Percentiles rank a stretch among this genome's conserved stretches.
Evolutionary conservation across 2,113 vertebrate species (phyloP).

Genomic region (Ictalurus punctatus): DNA sequence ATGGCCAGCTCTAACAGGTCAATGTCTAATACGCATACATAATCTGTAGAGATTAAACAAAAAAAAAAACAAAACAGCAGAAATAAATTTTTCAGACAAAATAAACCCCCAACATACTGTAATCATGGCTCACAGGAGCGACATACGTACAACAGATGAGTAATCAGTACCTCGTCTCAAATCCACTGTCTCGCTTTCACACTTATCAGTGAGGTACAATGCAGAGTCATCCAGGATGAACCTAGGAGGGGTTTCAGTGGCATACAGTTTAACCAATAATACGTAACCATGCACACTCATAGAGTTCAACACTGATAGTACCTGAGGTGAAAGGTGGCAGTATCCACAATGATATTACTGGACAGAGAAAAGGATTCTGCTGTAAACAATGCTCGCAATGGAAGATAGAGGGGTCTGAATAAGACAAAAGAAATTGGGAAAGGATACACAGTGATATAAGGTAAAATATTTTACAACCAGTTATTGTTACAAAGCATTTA

Average conservation of each 20-base stretch:
- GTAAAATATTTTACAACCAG: background rate
- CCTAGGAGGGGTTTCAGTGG: conserved; percentile 62
- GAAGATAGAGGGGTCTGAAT: conserved; percentile 86
- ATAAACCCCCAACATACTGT: background rate
- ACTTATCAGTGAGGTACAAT: conserved; percentile 89
- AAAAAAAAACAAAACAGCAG: background rate
- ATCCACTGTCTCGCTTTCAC: conserved; percentile 80
- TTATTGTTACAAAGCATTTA: background rate
- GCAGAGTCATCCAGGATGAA: conserved; percentile 92
- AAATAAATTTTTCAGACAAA: background rate
- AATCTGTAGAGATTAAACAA: conserved; percentile 71
- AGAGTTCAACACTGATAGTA: conserved; percentile 52
- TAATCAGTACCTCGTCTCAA: conserved; percentile 79
- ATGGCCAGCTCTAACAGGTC: conserved; percentile 88
- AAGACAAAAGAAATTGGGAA: background rate
- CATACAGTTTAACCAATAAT: conserved; percentile 7
- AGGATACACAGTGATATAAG: background rate
- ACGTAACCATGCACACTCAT: background rate
- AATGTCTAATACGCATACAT: conserved; percentile 87
- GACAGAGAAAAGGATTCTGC: conserved; percentile 89
- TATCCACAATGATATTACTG: conserved; percentile 91
- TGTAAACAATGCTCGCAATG: conserved; percentile 80
- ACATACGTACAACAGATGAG: background rate
- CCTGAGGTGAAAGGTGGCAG: conserved; percentile 90
- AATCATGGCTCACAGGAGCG: background rate